Evolutionary conservation across 2,888 invertebrate genomes (phyloP).

Genomic region (Drosophila meridionalis): DNA sequence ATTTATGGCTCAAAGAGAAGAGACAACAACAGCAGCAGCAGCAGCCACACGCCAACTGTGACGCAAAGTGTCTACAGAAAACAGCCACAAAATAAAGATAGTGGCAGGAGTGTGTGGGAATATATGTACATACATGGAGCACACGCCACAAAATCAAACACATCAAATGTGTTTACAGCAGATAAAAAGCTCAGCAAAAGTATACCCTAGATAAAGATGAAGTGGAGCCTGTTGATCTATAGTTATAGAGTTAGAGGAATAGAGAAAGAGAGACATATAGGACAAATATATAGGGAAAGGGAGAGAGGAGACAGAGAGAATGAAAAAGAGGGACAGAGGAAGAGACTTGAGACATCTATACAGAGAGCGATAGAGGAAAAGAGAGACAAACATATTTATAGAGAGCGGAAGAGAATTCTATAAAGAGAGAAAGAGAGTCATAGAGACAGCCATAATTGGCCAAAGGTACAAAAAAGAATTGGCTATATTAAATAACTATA

Average conservation of each 20-base stretch:
- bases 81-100: conserved; percentile 27
- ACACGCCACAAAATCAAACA: conserved; percentile 23
- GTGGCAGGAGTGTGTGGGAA: conserved; percentile 30
- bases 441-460: background rate
- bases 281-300: too few relatives aligned
- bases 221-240: background rate
- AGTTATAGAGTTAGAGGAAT: background rate
- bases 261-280: background rate
- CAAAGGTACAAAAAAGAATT: too few relatives aligned
- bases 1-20: conserved; percentile 61
- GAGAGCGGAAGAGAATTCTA: background rate
- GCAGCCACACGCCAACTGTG: conserved; percentile 46
- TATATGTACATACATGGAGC: conserved; percentile 6
- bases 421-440: background rate
- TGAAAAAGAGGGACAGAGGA: background rate
- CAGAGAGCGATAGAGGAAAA: background rate
- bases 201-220: background rate
- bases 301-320: background rate
- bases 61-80: conserved; percentile 45
- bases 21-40: conserved; percentile 37
- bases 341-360: background rate
- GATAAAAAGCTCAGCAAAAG: background rate
- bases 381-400: background rate
- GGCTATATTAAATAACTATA: too few relatives aligned
- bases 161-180: conserved; percentile 13